Percentiles rank a stretch among this genome's conserved stretches.
These are phyloP conservation scores for Dendrolimus punctatus DNA, from an alignment of 1,140 invertebrate genomes.

Conservation along the genomic window DNA sequence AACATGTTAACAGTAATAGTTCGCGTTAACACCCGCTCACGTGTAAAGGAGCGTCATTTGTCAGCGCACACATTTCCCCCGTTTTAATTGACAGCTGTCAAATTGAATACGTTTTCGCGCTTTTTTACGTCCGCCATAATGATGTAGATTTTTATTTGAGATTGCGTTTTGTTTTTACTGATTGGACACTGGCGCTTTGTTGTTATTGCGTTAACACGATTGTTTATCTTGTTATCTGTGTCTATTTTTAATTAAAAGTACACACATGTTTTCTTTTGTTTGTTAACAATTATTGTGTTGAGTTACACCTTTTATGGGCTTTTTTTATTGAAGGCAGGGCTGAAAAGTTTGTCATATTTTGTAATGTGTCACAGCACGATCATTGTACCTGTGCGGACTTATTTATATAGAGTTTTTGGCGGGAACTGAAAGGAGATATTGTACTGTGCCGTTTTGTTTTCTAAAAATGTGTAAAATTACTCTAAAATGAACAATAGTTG, in stretches of 20 bases:
- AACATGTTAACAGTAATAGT: too few species aligned
- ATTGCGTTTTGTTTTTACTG: conserved; percentile 6
- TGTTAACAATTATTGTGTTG: background rate
- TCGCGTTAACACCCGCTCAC: conserved; percentile 7
- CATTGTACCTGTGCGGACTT: too few species aligned
- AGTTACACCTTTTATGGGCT: too few species aligned
- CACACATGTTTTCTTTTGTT: background rate
- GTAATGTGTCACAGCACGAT: too few species aligned
- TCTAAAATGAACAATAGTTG: too few species aligned
- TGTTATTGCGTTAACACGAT: conserved; percentile 3
- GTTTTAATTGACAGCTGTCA: conserved; percentile 65
- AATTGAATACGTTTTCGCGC: conserved; percentile 46
- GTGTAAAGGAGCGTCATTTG: conserved; percentile 43
- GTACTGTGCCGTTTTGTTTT: too few species aligned
- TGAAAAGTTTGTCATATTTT: too few species aligned
- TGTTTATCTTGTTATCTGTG: background rate
- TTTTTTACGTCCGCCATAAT: conserved; percentile 41
- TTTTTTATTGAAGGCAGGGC: too few species aligned
- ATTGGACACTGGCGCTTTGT: conserved; percentile 2
- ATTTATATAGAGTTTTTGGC: too few species aligned
- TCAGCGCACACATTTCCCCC: conserved; percentile 30
- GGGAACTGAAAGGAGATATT: too few species aligned
- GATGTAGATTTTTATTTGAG: conserved; percentile 45
- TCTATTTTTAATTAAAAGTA: background rate
- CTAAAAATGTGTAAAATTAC: too few species aligned